A percentile compares a stretch with the other conserved stretches of the same genome.
phyloP scores from a whole-genome alignment of 2,888 invertebrate genomes.

The Apamea monoglypha region DNA sequence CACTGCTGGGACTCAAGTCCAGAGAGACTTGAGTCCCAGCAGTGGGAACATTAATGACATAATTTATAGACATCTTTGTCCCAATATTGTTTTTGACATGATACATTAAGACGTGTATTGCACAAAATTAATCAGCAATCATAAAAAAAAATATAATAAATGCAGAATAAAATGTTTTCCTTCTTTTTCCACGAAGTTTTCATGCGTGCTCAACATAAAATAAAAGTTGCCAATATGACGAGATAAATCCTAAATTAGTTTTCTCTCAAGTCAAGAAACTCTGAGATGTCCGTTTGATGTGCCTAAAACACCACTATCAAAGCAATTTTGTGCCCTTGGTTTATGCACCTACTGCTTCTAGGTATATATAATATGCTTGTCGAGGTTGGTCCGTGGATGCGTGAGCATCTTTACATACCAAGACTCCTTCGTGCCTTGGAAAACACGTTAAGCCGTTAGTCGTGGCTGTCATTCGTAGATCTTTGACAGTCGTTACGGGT shows the following conservation, averaged over 20 bases:
- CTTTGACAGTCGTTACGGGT: too few relatives aligned
- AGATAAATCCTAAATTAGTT: slow-evolving; percentile 27
- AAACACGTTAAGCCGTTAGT: too few relatives aligned
- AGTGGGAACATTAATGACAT: too few relatives aligned
- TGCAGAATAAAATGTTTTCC: neutral
- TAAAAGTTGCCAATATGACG: slow-evolving; percentile 4
- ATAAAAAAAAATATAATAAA: neutral
- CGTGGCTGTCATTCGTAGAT: too few relatives aligned
- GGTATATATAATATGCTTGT: neutral
- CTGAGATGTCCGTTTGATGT: slow-evolving; percentile 25
- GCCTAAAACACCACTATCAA: slow-evolving; percentile 2
- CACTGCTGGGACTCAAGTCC: too few relatives aligned
- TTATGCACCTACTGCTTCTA: neutral
- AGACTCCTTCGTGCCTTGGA: too few relatives aligned
- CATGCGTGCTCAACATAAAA: slow-evolving; percentile 4
- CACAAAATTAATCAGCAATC: neutral
- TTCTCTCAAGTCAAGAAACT: slow-evolving; percentile 2
- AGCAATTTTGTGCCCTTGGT: slow-evolving; percentile 6
- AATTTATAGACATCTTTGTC: too few relatives aligned
- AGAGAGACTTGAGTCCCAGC: too few relatives aligned
- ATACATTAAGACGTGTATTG: neutral
- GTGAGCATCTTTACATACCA: too few relatives aligned
- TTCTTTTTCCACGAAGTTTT: neutral
- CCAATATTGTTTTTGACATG: neutral
- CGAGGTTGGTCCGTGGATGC: too few relatives aligned